These are phyloP conservation scores for Magallana nippona DNA, from an alignment of 2,888 invertebrate species.

Conservation along the genomic window DNA sequence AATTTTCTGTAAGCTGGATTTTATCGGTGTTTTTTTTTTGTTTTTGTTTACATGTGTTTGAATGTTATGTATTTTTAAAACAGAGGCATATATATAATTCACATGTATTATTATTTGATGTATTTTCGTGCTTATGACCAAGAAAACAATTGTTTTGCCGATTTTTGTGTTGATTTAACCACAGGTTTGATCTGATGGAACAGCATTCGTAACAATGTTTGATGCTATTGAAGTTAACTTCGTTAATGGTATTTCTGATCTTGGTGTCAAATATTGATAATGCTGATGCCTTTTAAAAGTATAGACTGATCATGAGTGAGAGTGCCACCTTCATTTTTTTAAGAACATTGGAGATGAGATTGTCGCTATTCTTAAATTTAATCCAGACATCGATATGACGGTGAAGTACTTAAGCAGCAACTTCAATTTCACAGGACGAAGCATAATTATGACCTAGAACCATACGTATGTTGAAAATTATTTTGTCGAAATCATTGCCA, in stretches of 20 bases:
- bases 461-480: too few relatives aligned
- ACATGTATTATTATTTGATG: neutral
- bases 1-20: neutral
- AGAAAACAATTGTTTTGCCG: neutral
- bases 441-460: too few relatives aligned
- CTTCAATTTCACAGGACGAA: too few relatives aligned
- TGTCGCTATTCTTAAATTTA: neutral
- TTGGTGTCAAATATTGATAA: slow-evolving; percentile 23
- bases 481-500: too few relatives aligned
- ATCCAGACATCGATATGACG: slow-evolving; percentile 42
- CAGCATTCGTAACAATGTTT: neutral
- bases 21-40: neutral
- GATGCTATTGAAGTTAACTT: neutral
- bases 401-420: too few relatives aligned
- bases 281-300: neutral
- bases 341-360: neutral
- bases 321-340: neutral
- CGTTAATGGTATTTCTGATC: neutral
- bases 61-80: neutral
- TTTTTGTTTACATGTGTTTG: neutral
- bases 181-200: neutral
- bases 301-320: neutral
- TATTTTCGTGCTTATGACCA: too few relatives aligned
- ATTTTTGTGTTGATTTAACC: neutral
- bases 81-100: neutral